Evolutionary conservation across 2,888 invertebrate genomes (phyloP).

Genomic region (Archips crataeganus): DNA sequence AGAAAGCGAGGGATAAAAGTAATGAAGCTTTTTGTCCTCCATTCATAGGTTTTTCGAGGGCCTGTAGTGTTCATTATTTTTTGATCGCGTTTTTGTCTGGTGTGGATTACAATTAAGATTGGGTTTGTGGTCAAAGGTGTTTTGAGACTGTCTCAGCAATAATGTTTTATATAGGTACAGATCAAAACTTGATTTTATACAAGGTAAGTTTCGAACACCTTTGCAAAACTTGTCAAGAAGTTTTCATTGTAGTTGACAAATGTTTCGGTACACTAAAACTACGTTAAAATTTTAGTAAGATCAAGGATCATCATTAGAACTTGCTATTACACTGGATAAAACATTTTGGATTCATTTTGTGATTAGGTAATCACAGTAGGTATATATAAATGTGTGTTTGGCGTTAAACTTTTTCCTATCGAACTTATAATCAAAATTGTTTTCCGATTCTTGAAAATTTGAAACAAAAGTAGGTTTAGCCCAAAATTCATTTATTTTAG

Average conservation of each 20-base stretch:
- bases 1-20: constrained; percentile 66
- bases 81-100: constrained; percentile 41
- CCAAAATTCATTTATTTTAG: constrained; percentile 3
- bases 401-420: neutral
- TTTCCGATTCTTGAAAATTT: neutral
- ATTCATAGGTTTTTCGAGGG: constrained; percentile 60
- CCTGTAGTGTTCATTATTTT: constrained; percentile 47
- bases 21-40: constrained; percentile 71
- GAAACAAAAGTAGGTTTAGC: neutral
- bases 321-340: no score
- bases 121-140: constrained; percentile 4
- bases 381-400: no score
- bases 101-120: constrained; percentile 42
- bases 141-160: neutral
- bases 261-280: no score
- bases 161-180: neutral
- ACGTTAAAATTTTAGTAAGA: no score
- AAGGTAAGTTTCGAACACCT: no score
- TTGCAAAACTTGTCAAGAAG: no score
- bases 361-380: no score
- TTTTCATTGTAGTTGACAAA: no score
- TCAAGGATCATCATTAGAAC: no score
- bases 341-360: no score
- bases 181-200: neutral
- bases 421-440: neutral